Conservation (phyloP, 1,140 invertebrate genomes). For the Drosophila suzukii region DNA sequence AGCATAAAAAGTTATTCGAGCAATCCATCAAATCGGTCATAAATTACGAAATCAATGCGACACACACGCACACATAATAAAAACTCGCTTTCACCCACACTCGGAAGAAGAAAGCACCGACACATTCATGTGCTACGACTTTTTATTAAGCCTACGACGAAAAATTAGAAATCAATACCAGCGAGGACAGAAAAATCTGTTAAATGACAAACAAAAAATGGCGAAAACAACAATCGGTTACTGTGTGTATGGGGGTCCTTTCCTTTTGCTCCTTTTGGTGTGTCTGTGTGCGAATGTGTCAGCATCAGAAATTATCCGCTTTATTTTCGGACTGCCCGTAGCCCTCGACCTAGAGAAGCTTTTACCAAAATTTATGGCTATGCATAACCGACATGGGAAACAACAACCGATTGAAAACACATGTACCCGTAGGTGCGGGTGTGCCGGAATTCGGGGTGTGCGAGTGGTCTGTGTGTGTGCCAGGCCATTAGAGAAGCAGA, state of each 20-base stretch:
- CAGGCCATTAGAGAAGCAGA: conserved; percentile 55
- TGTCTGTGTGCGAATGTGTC: conserved; percentile 31
- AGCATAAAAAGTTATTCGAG: conserved; percentile 63
- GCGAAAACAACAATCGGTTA: conserved; percentile 29
- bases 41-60: conserved; percentile 71
- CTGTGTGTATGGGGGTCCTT: conserved; percentile 23
- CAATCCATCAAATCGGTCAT: conserved; percentile 70
- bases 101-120: background rate
- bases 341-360: conserved; percentile 36
- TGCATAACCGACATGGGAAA: conserved; percentile 32
- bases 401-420: conserved; percentile 71
- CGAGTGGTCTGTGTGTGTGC: conserved; percentile 2
- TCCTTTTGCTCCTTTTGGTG: background rate
- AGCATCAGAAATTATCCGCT: conserved; percentile 64
- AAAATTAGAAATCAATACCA: conserved; percentile 77
- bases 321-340: conserved; percentile 47
- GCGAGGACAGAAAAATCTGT: conserved; percentile 56
- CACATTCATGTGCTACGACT: conserved; percentile 16
- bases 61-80: conserved; percentile 41
- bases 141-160: conserved; percentile 49
- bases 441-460: conserved; percentile 8
- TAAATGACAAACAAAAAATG: conserved; percentile 59
- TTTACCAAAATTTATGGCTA: conserved; percentile 56
- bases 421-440: conserved; percentile 45
- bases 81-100: conserved; percentile 12